A percentile compares a stretch with the other conserved stretches of the same genome.
Evolutionary conservation across 1,140 invertebrate genomes (phyloP).

Genomic region (Neuroterus valhalla): DNA sequence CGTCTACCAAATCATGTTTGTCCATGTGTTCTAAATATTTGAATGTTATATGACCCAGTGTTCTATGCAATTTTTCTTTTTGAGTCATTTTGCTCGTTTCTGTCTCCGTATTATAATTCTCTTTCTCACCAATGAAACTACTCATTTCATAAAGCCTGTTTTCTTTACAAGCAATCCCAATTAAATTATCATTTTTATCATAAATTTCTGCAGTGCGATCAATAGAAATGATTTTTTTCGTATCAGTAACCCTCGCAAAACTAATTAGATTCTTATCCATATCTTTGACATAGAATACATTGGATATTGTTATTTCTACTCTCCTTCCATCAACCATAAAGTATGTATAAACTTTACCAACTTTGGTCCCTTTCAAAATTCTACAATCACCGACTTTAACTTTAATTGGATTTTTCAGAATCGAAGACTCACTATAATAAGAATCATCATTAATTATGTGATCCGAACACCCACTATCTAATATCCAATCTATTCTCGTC

Average conservation of each 20-base stretch:
- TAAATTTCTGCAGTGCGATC: not conserved
- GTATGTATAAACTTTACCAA: not conserved
- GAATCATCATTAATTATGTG: too few relatives aligned
- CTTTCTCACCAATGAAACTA: not conserved
- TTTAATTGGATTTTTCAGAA: not conserved
- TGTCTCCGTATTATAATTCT: too few relatives aligned
- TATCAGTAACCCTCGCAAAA: not conserved
- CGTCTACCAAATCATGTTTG: slow-evolving; percentile 2
- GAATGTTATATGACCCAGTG: slow-evolving; percentile 22
- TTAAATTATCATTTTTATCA: too few relatives aligned
- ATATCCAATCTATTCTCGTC: too few relatives aligned
- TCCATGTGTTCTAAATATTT: slow-evolving; percentile 26
- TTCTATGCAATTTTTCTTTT: slow-evolving; percentile 32
- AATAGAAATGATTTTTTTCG: not conserved
- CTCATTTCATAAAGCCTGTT: not conserved
- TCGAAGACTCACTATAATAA: too few relatives aligned
- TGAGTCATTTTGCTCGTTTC: too few relatives aligned
- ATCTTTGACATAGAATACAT: too few relatives aligned
- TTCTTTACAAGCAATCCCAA: too few relatives aligned
- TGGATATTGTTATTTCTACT: too few relatives aligned
- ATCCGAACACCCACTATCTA: too few relatives aligned
- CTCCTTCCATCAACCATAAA: not conserved
- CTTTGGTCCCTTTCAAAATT: too few relatives aligned
- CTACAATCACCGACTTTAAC: not conserved
- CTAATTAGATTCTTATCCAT: not conserved